Evolutionary conservation across 2,888 invertebrate species (phyloP), one percentile per base, ranked within the genome.

Genomic region (Coleophora flavipennella): DNA sequence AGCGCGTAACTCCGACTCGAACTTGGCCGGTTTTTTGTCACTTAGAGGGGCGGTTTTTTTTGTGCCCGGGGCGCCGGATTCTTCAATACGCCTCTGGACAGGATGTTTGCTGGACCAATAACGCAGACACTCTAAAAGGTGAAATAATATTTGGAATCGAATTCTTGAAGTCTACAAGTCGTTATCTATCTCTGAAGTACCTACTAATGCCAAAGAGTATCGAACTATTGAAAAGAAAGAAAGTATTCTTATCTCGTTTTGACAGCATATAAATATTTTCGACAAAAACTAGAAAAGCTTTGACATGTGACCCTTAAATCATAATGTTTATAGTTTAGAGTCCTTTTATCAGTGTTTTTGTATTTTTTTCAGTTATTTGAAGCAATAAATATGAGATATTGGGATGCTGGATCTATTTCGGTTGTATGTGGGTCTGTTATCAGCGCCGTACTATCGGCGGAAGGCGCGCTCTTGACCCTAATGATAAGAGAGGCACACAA

Each of bases 391-490:
- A 72, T 52, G 59, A 52, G 50, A 47, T 40, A 48, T 46, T 46
- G 63, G 78, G 78, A 79, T 78, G 78, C 83, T 80, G 81, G 48
- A 61, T 52, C 53, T 56, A 58, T 63, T 65, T 61, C 42, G 62
- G 61, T 54, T 51, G 50, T 47, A 48, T 27, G 28, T 29, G 29
- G 10, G 4, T 6, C 11, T 3, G 48, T 57, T 60, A 60, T 65
- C 67, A 62, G 55, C 56, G 37, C 41, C 29, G 40, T 36, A 55
- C 61, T 76, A 78, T 79, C 79, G 58, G 66, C 76, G 83, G 81
- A 83, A 78, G 73, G 70, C 72, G 67, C 68, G 81, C 74, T 83
- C 81, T 81, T 83, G 81, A 80, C 81, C 81, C 62, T 68, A 47
- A 53, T 62, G 80, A 79, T 79, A 79, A 70, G 20, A 20, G 20